phyloP scores from a whole-genome alignment of 2,113 vertebrate species.

The Pangasianodon hypophthalmus region DNA sequence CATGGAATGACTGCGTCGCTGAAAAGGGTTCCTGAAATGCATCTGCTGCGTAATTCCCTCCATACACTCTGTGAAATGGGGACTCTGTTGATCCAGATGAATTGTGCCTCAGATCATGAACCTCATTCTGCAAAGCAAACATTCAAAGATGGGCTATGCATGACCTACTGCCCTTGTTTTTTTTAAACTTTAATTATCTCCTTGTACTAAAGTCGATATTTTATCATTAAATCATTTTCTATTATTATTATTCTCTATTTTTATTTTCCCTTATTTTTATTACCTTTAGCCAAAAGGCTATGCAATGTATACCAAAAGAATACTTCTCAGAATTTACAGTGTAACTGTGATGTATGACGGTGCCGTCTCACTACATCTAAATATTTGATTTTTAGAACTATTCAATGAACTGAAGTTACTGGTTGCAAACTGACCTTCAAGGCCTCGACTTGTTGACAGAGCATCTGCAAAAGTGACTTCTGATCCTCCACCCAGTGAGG shows the following conservation, averaged over 20 bases:
- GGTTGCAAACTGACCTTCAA: slow-evolving; percentile 82
- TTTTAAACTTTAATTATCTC: neutral
- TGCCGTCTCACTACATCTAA: neutral
- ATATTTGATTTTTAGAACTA: neutral
- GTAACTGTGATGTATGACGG: neutral
- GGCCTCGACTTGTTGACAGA: slow-evolving; percentile 93
- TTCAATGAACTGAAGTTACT: neutral
- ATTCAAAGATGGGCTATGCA: neutral
- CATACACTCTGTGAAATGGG: slow-evolving; percentile 81
- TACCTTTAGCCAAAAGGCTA: neutral
- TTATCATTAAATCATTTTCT: no score
- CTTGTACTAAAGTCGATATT: neutral
- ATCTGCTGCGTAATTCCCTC: slow-evolving; percentile 84
- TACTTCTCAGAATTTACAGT: neutral
- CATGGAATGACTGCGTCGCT: slow-evolving; percentile 85
- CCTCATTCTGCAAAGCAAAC: slow-evolving; percentile 83
- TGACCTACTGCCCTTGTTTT: neutral
- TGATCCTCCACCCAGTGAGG: slow-evolving; percentile 97
- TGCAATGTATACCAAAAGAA: neutral
- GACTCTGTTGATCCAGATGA: slow-evolving; percentile 73
- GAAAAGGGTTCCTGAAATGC: slow-evolving; percentile 82
- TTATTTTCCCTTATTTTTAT: neutral
- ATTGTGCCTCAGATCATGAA: slow-evolving; percentile 88
- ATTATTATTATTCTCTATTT: neutral
- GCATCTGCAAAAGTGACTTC: slow-evolving; percentile 87